Conservation (phyloP, 2,888 invertebrate species). For the Shargacucullia verbasci region DNA sequence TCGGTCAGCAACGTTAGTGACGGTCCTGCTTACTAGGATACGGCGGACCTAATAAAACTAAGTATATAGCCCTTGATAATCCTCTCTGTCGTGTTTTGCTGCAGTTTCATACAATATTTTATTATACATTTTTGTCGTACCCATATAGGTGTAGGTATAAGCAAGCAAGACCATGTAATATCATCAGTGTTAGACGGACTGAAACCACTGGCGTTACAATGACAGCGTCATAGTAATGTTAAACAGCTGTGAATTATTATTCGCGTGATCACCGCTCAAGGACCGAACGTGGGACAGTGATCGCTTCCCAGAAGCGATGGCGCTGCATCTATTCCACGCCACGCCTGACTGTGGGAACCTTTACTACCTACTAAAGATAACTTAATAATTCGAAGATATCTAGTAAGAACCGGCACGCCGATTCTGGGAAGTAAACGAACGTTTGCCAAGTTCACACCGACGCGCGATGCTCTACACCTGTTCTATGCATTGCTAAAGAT, state of each 20-base stretch:
- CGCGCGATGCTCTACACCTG: background rate
- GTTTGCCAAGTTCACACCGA: slow-evolving; percentile 1
- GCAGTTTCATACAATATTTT: too few species aligned
- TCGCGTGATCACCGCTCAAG: slow-evolving; percentile 54
- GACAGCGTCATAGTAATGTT: slow-evolving; percentile 8
- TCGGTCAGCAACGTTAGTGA: too few species aligned
- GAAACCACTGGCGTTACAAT: slow-evolving; percentile 5
- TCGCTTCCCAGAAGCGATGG: slow-evolving; percentile 46
- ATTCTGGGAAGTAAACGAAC: background rate
- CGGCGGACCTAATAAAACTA: too few species aligned
- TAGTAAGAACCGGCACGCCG: slow-evolving; percentile 1
- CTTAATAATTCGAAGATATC: background rate
- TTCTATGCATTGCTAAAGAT: background rate
- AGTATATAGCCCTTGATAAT: too few species aligned
- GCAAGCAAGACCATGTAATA: background rate
- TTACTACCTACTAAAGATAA: slow-evolving; percentile 1
- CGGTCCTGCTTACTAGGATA: too few species aligned
- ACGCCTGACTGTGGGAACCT: slow-evolving; percentile 40
- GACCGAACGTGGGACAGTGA: slow-evolving; percentile 47
- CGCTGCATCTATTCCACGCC: slow-evolving; percentile 33
- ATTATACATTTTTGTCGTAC: too few species aligned
- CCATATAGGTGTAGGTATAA: too few species aligned
- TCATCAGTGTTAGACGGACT: background rate
- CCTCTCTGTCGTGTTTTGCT: too few species aligned
- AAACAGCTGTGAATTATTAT: slow-evolving; percentile 36